Conservation (phyloP, 2,888 invertebrate genomes). For the Lepas anatifera region DNA sequence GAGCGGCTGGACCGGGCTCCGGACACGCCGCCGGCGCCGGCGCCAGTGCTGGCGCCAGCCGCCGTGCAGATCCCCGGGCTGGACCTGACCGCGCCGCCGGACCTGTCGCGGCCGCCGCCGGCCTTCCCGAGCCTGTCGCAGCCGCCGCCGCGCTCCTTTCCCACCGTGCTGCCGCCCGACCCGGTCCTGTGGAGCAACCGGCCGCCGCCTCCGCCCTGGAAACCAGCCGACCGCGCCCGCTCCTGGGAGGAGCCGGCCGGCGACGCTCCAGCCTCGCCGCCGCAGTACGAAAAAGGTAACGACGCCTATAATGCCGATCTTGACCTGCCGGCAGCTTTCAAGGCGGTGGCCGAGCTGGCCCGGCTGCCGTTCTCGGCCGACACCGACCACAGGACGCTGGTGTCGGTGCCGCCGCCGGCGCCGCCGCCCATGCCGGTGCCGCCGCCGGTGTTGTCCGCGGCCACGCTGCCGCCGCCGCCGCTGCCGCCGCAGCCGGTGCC, state of each 20-base stretch:
- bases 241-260: not conserved
- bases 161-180: too few species aligned
- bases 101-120: slow-evolving; percentile 10
- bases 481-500: not conserved
- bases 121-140: not conserved
- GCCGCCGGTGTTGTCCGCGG: too few species aligned
- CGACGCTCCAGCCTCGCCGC: slow-evolving; percentile 1
- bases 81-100: slow-evolving; percentile 11
- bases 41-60: not conserved
- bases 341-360: not conserved
- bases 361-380: not conserved
- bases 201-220: not conserved
- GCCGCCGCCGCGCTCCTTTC: too few species aligned
- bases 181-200: not conserved
- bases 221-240: not conserved
- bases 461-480: not conserved
- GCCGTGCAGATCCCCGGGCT: not conserved
- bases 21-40: not conserved
- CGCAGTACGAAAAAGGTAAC: slow-evolving; percentile 3
- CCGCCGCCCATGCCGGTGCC: not conserved
- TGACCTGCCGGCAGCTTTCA: not conserved
- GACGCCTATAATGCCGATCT: not conserved
- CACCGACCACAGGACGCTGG: not conserved
- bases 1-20: not conserved
- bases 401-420: not conserved